A percentile compares a stretch with the other conserved stretches of the same genome.
phyloP scores from a whole-genome alignment of 2,888 invertebrate species.

The Acanthacorydalis orientalis region DNA sequence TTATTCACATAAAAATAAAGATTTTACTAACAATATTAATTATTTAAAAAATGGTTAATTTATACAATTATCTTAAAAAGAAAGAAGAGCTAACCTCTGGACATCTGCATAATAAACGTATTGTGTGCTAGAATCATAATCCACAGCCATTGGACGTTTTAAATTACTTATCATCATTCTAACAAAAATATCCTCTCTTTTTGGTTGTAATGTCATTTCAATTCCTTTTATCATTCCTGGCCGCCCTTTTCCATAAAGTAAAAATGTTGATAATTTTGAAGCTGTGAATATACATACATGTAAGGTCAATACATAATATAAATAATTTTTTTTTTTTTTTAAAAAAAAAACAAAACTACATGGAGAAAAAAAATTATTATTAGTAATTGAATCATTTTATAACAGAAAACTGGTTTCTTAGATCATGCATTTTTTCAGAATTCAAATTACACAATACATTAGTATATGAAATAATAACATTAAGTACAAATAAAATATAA shows the following conservation, averaged over 20 bases:
- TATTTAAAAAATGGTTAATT: neutral
- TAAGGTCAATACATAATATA: no score
- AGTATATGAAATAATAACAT: neutral
- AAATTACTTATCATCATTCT: conserved; percentile 48
- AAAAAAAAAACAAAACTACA: neutral
- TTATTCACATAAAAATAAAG: neutral
- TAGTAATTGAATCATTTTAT: no score
- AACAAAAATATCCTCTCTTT: conserved; percentile 33
- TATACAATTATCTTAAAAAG: conserved; percentile 9
- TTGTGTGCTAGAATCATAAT: conserved; percentile 42
- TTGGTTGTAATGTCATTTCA: conserved; percentile 20
- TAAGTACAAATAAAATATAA: neutral
- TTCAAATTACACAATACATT: neutral
- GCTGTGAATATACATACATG: conserved; percentile 20
- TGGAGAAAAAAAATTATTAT: no score
- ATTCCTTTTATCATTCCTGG: conserved; percentile 59
- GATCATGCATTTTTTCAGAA: neutral
- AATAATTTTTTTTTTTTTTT: no score
- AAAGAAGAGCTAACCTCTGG: conserved; percentile 22
- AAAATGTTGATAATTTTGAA: conserved; percentile 40
- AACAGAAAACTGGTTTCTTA: no score
- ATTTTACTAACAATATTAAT: neutral
- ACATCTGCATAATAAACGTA: conserved; percentile 48
- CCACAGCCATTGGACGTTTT: conserved; percentile 46
- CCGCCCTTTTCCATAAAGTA: conserved; percentile 45